A percentile compares a stretch with the other conserved stretches of the same genome.
phyloP scores from a whole-genome alignment of 1,140 invertebrate genomes.

The Watersipora subatra region DNA sequence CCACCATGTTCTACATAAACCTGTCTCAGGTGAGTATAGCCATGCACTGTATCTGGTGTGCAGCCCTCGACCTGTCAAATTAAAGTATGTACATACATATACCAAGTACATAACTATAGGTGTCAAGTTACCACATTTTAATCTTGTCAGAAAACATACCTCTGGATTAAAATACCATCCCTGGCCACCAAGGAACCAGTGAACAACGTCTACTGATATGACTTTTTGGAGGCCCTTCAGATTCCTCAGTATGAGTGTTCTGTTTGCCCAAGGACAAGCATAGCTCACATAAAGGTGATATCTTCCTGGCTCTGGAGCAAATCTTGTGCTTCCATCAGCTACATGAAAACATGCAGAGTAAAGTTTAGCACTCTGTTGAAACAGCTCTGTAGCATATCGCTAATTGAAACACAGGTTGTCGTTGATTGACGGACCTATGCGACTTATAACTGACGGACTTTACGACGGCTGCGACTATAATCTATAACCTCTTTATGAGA shows the following conservation, averaged over 20 bases:
- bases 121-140: too few relatives aligned
- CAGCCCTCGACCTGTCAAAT: constrained; percentile 23
- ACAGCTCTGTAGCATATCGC: too few relatives aligned
- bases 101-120: too few relatives aligned
- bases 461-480: too few relatives aligned
- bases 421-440: too few relatives aligned
- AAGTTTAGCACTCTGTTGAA: too few relatives aligned
- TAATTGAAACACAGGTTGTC: too few relatives aligned
- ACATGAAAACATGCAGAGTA: too few relatives aligned
- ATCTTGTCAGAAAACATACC: too few relatives aligned
- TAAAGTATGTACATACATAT: too few relatives aligned
- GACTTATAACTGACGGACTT: too few relatives aligned
- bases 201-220: constrained; percentile 25
- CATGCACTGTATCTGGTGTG: constrained; percentile 26
- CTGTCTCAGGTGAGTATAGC: constrained; percentile 8
- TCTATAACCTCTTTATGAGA: too few relatives aligned
- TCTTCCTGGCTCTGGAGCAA: constrained; percentile 21
- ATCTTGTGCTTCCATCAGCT: constrained; percentile 32
- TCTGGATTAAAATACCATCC: constrained; percentile 28
- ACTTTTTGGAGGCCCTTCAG: constrained; percentile 29
- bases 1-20: not conserved
- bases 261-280: constrained; percentile 34
- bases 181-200: constrained; percentile 18
- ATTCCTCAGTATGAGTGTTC: constrained; percentile 22
- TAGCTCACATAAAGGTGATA: constrained; percentile 33